These are phyloP conservation scores for Scatophagus argus DNA, from an alignment of 2,113 vertebrate species.

Conservation along the genomic window DNA sequence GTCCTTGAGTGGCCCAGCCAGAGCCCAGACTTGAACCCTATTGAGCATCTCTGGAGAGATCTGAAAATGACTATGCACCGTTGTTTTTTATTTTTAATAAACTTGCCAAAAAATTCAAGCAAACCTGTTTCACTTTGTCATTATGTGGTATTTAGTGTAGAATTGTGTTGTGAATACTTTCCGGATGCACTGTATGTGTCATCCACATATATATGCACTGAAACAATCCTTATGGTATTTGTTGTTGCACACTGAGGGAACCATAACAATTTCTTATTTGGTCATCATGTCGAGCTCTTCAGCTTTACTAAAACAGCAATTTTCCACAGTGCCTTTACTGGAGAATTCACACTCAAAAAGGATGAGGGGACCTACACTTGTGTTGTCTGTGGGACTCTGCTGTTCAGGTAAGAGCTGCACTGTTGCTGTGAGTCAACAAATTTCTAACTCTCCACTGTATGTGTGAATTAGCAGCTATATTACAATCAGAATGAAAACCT, in stretches of 20 bases:
- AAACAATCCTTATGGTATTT: no score
- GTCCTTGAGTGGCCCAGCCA: no score
- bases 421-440: background rate
- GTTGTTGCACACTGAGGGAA: background rate
- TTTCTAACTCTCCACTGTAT: background rate
- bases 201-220: no score
- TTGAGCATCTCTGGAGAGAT: no score
- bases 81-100: no score
- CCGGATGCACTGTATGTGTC: no score
- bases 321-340: conserved; percentile 91
- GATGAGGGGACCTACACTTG: conserved; percentile 92
- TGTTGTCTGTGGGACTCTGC: conserved; percentile 90
- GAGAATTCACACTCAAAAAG: conserved; percentile 90
- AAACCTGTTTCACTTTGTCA: no score
- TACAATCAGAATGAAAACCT: background rate
- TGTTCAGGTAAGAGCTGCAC: conserved; percentile 89
- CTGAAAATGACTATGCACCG: no score
- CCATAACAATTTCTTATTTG: background rate
- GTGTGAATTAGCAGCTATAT: background rate
- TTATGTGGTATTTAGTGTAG: no score
- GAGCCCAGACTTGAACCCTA: no score
- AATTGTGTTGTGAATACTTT: no score
- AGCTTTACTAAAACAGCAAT: background rate
- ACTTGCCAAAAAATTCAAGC: no score
- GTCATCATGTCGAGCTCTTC: background rate